Evolutionary conservation across 2,888 invertebrate species (phyloP).

Genomic region (Taenaris catops): DNA sequence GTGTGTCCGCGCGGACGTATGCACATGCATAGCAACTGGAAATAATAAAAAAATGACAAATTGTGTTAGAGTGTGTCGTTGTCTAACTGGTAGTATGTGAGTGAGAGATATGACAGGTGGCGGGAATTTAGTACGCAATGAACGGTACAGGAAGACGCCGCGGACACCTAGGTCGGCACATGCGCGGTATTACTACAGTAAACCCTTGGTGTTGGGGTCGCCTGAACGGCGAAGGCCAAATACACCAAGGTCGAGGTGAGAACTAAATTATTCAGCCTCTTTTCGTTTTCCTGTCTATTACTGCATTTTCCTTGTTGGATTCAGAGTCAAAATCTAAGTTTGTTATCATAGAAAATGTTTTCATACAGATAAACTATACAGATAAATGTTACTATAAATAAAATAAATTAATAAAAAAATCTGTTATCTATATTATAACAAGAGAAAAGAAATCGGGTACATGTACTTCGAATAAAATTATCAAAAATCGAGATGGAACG

Average conservation of each 20-base stretch:
- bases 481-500: no score
- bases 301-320: no score
- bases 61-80: conserved; percentile 14
- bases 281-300: no score
- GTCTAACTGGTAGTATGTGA: conserved; percentile 26
- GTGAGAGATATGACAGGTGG: conserved; percentile 55
- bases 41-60: conserved; percentile 29
- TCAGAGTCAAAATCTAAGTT: no score
- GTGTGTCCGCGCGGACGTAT: conserved; percentile 40
- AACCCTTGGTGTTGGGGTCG: conserved; percentile 46
- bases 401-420: no score
- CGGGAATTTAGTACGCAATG: conserved; percentile 46
- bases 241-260: conserved; percentile 44
- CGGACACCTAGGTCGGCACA: conserved; percentile 46
- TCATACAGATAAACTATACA: no score
- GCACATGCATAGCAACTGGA: conserved; percentile 30
- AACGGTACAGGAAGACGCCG: conserved; percentile 52
- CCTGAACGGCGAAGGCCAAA: conserved; percentile 32
- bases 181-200: conserved; percentile 56
- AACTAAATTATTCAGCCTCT: not conserved
- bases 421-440: no score
- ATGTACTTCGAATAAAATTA: no score
- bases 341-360: no score
- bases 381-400: no score
- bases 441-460: no score